These are phyloP conservation scores for Eudorcas thomsonii DNA, from an alignment of 2,113 vertebrate species.

Conservation along the genomic window DNA sequence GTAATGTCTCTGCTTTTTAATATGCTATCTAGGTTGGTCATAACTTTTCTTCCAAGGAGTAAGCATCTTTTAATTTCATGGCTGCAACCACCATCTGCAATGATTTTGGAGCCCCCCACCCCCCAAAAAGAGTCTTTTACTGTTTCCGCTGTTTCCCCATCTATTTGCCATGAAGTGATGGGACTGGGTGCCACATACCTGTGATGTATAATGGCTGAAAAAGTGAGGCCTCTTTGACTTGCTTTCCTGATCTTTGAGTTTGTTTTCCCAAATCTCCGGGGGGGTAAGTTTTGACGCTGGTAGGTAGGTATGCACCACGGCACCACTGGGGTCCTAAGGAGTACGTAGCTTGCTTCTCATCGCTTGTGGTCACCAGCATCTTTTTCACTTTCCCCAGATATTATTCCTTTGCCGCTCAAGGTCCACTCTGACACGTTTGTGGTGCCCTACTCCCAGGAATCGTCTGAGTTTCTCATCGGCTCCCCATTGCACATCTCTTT, in stretches of 20 bases:
- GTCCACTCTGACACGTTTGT: not conserved
- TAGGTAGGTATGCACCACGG: no score
- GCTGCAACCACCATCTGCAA: not conserved
- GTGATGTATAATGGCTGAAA: not conserved
- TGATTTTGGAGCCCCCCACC: not conserved
- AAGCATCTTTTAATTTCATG: not conserved
- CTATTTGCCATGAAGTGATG: not conserved
- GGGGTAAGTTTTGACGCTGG: rapidly evolving
- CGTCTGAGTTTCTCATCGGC: not conserved
- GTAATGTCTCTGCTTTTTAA: not conserved
- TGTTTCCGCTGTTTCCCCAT: rapidly evolving
- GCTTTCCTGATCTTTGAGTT: not conserved
- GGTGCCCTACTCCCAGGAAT: rapidly evolving
- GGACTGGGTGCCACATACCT: not conserved
- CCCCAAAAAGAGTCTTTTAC: not conserved
- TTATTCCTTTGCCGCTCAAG: not conserved
- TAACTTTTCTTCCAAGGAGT: not conserved
- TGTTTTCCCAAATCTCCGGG: not conserved
- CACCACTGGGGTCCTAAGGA: rapidly evolving
- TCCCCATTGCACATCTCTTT: rapidly evolving
- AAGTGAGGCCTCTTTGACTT: not conserved
- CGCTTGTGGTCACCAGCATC: not conserved
- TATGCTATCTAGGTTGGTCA: not conserved
- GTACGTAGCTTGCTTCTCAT: not conserved
- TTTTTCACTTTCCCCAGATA: not conserved